These are phyloP conservation scores for Delichon dasypus DNA, from an alignment of 2,797 vertebrate species.

Conservation along the genomic window DNA sequence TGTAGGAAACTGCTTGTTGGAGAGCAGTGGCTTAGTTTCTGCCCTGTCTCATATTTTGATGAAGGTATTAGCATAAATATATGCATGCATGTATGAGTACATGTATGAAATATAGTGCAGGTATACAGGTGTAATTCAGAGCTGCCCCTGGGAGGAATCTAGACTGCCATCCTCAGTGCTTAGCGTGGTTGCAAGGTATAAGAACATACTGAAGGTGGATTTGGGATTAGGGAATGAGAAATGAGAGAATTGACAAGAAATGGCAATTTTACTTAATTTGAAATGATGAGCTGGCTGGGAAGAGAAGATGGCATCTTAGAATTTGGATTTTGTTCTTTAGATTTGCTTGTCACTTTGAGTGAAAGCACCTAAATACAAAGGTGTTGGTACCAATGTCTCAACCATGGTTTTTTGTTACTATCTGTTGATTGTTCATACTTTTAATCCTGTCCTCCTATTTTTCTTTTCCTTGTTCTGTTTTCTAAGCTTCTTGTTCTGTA, in stretches of 20 bases:
- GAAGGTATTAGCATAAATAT: not conserved
- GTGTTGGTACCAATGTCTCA: not conserved
- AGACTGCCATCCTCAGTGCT: not conserved
- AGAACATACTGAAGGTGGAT: not conserved
- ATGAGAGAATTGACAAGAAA: not conserved
- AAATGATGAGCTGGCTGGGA: not conserved
- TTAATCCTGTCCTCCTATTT: not conserved
- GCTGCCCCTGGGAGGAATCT: not conserved
- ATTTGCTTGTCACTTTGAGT: not conserved
- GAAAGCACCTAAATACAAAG: not conserved
- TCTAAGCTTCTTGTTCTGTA: not conserved
- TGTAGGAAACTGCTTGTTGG: not conserved
- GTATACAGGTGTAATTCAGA: not conserved
- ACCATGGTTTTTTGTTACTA: not conserved
- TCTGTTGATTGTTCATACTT: not conserved
- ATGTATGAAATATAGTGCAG: not conserved
- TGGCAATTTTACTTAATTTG: not conserved
- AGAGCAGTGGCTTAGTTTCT: constrained; percentile 33
- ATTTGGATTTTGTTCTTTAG: not conserved
- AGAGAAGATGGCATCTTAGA: not conserved
- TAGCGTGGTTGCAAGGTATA: not conserved
- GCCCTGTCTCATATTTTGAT: not conserved
- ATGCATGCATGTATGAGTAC: not conserved
- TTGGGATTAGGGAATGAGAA: not conserved
- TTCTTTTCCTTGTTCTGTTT: not conserved